These are phyloP conservation scores for Teleopsis dalmanni DNA, from an alignment of 1,140 invertebrate species.

Conservation along the genomic window DNA sequence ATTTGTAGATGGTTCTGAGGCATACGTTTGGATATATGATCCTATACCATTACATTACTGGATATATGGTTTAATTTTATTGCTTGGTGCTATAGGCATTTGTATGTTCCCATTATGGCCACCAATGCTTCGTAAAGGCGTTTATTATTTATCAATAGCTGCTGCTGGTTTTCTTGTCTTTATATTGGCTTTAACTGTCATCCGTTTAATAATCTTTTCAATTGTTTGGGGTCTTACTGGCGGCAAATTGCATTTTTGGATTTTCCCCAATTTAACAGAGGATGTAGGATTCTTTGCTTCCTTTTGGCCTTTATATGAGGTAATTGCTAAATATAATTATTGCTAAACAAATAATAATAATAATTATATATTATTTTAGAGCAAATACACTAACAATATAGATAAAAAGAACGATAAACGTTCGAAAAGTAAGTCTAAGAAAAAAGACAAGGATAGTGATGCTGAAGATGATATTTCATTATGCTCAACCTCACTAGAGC, in stretches of 20 bases:
- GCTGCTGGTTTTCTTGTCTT: constrained; percentile 90
- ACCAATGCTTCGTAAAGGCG: constrained; percentile 79
- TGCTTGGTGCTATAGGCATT: constrained; percentile 88
- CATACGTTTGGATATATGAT: constrained; percentile 99
- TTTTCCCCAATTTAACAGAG: constrained; percentile 95
- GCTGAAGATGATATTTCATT: constrained; percentile 40
- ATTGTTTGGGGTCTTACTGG: constrained; percentile 82
- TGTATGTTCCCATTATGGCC: constrained; percentile 99
- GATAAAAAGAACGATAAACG: constrained; percentile 46
- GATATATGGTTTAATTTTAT: constrained; percentile 84
- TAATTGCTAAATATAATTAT: constrained; percentile 40
- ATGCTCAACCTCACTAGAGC: constrained; percentile 23
- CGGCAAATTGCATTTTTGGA: constrained; percentile 91
- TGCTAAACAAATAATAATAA: background rate
- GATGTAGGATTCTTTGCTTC: constrained; percentile 98
- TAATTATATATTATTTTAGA: constrained; percentile 22
- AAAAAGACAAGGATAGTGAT: constrained; percentile 69
- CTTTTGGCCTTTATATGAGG: constrained; percentile 95
- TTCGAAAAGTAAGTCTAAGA: constrained; percentile 54
- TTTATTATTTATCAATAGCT: constrained; percentile 93
- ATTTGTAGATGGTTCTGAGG: constrained; percentile 88
- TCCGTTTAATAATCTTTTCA: constrained; percentile 87
- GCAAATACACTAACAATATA: constrained; percentile 26
- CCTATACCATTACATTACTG: constrained; percentile 95
- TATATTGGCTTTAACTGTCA: constrained; percentile 80